These are phyloP conservation scores for Botia kubotai DNA, from an alignment of 2,797 vertebrate genomes.

Conservation along the genomic window DNA sequence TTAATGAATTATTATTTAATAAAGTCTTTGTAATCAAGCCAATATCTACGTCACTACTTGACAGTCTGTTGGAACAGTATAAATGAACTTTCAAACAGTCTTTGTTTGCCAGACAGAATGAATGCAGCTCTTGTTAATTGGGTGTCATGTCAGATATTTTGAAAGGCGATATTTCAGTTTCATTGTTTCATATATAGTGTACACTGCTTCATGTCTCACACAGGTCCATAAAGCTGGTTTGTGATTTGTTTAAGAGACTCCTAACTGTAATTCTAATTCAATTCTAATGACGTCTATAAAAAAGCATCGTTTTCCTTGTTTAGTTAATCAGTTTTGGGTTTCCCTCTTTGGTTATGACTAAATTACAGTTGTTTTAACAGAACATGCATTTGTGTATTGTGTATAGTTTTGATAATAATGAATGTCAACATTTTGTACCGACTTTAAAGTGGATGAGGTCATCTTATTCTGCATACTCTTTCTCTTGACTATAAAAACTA, in stretches of 20 bases:
- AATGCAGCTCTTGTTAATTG: conserved; percentile 28
- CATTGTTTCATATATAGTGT: conserved; percentile 56
- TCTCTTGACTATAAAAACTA: too few relatives aligned
- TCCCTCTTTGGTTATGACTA: conserved; percentile 15
- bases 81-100: too few relatives aligned
- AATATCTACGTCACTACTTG: too few relatives aligned
- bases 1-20: too few relatives aligned
- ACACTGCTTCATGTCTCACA: conserved; percentile 11
- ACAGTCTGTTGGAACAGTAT: too few relatives aligned
- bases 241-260: conserved; percentile 57
- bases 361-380: conserved; percentile 3
- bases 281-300: conserved; percentile 46
- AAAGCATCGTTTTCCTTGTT: conserved; percentile 44
- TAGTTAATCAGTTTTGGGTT: conserved; percentile 6
- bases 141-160: conserved; percentile 35
- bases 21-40: too few relatives aligned
- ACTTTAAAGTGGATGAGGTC: conserved; percentile 5
- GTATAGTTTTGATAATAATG: background rate
- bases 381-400: conserved; percentile 3
- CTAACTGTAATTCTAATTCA: conserved; percentile 38
- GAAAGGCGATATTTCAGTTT: conserved; percentile 48
- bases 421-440: background rate
- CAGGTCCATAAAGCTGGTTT: conserved; percentile 36
- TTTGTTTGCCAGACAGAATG: background rate
- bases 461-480: too few relatives aligned